Percentiles rank a stretch among this genome's conserved stretches.
Evolutionary conservation across 2,113 vertebrate genomes (phyloP).

Genomic region (Monopterus albus): DNA sequence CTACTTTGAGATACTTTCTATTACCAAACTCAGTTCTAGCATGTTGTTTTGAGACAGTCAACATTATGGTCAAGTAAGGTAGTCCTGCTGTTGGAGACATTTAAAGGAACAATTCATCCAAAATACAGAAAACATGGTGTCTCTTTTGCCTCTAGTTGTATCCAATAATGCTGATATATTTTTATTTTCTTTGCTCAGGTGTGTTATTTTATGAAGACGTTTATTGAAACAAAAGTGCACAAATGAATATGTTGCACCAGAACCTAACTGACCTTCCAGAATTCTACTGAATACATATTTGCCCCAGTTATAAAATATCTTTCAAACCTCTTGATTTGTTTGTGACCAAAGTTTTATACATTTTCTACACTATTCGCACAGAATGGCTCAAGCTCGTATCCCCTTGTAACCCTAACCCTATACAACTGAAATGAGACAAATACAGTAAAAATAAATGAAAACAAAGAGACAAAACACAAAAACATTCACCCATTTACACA

Average conservation of each 20-base stretch:
- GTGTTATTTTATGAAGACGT: background rate
- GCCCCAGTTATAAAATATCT: too few species aligned
- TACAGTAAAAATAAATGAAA: too few species aligned
- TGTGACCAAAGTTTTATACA: too few species aligned
- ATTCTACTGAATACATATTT: too few species aligned
- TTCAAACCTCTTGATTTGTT: too few species aligned
- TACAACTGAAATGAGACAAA: too few species aligned
- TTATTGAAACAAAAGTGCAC: background rate
- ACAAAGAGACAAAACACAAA: too few species aligned
- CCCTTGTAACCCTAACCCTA: too few species aligned
- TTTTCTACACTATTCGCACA: too few species aligned
- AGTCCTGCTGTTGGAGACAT: background rate
- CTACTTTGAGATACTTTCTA: background rate
- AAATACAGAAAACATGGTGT: background rate
- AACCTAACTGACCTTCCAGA: conserved; percentile 84
- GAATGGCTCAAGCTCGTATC: too few species aligned
- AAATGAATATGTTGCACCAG: background rate
- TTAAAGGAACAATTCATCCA: background rate
- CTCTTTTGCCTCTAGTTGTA: background rate
- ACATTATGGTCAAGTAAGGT: background rate
- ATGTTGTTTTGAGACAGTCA: background rate
- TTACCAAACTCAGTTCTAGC: background rate
- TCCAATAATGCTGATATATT: background rate
- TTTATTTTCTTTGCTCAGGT: background rate
- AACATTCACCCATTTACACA: too few species aligned